Evolutionary conservation across 1,140 invertebrate species (phyloP).

Genomic region (Laupala kohalensis): DNA sequence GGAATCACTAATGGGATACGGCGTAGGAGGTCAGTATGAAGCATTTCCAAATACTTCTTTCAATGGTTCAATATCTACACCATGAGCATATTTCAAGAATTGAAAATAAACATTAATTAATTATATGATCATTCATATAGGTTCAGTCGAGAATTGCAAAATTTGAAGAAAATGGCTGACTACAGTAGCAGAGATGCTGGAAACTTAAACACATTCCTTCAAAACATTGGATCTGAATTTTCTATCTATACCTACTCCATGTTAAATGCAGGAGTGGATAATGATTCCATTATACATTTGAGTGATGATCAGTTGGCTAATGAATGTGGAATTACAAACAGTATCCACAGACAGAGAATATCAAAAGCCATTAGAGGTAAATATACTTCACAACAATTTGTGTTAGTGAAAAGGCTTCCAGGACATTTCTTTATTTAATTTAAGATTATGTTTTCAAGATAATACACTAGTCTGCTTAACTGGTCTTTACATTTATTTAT

Average conservation of each 20-base stretch:
- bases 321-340: conserved; percentile 87
- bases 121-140: conserved; percentile 30
- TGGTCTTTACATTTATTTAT: not conserved
- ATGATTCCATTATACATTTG: conserved; percentile 61
- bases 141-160: conserved; percentile 87
- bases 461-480: not conserved
- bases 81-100: not conserved
- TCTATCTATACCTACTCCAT: conserved; percentile 95
- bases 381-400: conserved; percentile 11
- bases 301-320: conserved; percentile 80
- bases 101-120: not conserved
- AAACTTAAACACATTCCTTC: conserved; percentile 82
- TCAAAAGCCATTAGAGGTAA: conserved; percentile 73
- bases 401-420: not conserved
- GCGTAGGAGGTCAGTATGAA: conserved; percentile 50
- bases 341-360: conserved; percentile 85
- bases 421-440: not conserved
- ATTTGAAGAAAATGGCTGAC: conserved; percentile 92
- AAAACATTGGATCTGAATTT: conserved; percentile 76
- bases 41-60: not conserved
- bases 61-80: not conserved
- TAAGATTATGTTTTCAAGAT: not conserved
- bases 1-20: conserved; percentile 87
- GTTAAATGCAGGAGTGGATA: conserved; percentile 88
- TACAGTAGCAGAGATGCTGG: conserved; percentile 89